Base-by-base conservation (phyloP, 2,888 invertebrate species). In the Gisinianus flammeolus region DNA sequence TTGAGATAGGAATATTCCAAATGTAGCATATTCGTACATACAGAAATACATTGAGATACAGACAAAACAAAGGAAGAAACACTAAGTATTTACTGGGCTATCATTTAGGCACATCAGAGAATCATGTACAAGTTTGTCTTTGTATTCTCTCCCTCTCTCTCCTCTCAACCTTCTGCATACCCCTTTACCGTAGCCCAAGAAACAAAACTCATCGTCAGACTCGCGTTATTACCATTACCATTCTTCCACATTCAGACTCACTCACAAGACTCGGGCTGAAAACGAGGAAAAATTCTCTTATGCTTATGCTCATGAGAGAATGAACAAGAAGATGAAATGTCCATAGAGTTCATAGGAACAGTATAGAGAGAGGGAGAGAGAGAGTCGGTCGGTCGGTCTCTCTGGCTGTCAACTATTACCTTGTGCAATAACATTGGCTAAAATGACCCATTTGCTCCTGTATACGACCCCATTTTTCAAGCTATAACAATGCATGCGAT, bases 401-500 rank as follows among this genome's bases (percentile, higher is more conserved):
- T 35, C 6, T 66, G 66, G 31, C 66, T 66, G 66, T 66, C 66
- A 66, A 66, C 66, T 30, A 66, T 66, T 66, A 66, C 66, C 66
- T 31, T 66, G 31, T 66, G 66, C 31, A 66, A 66, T 66, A 66
- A 66, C 33, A 66, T 33, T 12, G 66, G 33, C 66, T 66, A 66
- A 33, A 66, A 66, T 66, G 66, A 66, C 66, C 66, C 66, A 66
- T 66, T 66, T 66, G 33, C 66, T 66, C 66, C 66, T 66, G 66
- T 66, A 22, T 56, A 66, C 66, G 66, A 66, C 31, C 66, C 33
- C 66, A 66, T 66, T 66, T 66, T 26, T 66, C 3, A 66, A 22
- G 31, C 66, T 33, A 66, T 66, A 66, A 66, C 66, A 31, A 66
- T 62, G 62, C 62, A 62, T 19, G 54, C 54, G 62, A 62, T 66